These are phyloP conservation scores for Ophthalmolycus amberensis DNA, from an alignment of 2,113 vertebrate species.

Conservation along the genomic window DNA sequence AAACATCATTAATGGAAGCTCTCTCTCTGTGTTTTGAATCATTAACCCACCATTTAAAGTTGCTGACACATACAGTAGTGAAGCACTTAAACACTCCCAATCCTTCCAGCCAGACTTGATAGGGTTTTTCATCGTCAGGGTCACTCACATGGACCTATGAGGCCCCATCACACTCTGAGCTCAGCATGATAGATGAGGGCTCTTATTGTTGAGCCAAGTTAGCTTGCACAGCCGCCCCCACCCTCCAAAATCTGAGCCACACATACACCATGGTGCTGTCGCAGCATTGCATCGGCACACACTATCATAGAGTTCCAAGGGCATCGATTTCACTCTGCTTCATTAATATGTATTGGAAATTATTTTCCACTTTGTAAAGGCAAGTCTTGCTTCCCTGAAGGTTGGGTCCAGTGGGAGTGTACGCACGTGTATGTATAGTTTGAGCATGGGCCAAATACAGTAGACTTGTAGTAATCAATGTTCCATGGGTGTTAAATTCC, in stretches of 20 bases:
- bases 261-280: conserved; percentile 63
- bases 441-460: conserved; percentile 38
- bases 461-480: conserved; percentile 55
- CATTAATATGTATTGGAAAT: conserved; percentile 87
- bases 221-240: conserved; percentile 7
- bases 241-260: conserved; percentile 49
- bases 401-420: conserved; percentile 59
- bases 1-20: conserved; percentile 34
- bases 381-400: conserved; percentile 74
- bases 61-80: conserved; percentile 43
- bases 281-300: conserved; percentile 65
- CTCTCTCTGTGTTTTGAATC: conserved; percentile 44
- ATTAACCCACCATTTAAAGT: conserved; percentile 49
- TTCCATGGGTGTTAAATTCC: conserved; percentile 26
- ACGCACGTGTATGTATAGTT: conserved; percentile 31
- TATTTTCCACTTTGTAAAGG: conserved; percentile 81
- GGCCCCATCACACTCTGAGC: conserved; percentile 55
- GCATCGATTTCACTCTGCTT: conserved; percentile 78
- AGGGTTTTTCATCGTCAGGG: conserved; percentile 59
- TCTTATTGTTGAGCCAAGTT: conserved; percentile 60
- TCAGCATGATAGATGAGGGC: conserved; percentile 73
- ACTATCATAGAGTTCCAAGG: conserved; percentile 79
- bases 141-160: conserved; percentile 57
- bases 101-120: conserved; percentile 37
- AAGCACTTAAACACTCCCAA: conserved; percentile 27